Conservation (phyloP, 2,888 invertebrate genomes). For the Lathronympha strigana region DNA sequence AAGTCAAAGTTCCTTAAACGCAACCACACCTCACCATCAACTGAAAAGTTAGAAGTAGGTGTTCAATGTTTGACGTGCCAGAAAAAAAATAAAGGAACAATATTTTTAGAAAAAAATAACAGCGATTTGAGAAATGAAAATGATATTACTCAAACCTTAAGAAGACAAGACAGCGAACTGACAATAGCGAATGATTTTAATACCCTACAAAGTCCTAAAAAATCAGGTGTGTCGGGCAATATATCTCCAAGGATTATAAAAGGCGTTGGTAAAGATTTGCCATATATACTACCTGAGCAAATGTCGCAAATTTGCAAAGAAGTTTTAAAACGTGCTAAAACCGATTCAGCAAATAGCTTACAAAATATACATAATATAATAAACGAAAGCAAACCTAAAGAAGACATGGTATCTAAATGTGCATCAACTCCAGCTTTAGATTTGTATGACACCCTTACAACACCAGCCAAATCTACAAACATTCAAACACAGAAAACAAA, state of each 20-base stretch:
- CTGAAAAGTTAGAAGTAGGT: neutral
- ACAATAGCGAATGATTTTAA: constrained; percentile 2
- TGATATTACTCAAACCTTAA: constrained; percentile 1
- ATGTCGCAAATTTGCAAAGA: constrained; percentile 40
- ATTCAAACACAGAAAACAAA: neutral
- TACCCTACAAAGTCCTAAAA: neutral
- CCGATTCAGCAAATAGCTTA: constrained; percentile 14
- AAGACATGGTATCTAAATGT: constrained; percentile 8
- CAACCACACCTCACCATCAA: neutral
- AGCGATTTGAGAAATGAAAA: constrained; percentile 17
- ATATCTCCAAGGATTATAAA: constrained; percentile 29
- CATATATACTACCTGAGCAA: constrained; percentile 38
- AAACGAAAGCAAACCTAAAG: constrained; percentile 6
- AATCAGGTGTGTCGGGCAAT: constrained; percentile 5
- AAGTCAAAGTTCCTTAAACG: constrained; percentile 12
- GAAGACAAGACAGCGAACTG: constrained; percentile 12
- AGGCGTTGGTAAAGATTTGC: constrained; percentile 20
- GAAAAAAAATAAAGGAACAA: constrained; percentile 4
- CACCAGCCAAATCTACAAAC: neutral
- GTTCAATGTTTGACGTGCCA: neutral
- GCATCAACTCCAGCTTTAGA: constrained; percentile 29
- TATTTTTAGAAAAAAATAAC: constrained; percentile 10
- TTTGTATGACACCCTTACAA: constrained; percentile 12
- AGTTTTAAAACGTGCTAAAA: constrained; percentile 31
- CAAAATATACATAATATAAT: constrained; percentile 24